phyloP scores from a whole-genome alignment of 2,797 vertebrate genomes.

The Chlorospingus flavigularis region DNA sequence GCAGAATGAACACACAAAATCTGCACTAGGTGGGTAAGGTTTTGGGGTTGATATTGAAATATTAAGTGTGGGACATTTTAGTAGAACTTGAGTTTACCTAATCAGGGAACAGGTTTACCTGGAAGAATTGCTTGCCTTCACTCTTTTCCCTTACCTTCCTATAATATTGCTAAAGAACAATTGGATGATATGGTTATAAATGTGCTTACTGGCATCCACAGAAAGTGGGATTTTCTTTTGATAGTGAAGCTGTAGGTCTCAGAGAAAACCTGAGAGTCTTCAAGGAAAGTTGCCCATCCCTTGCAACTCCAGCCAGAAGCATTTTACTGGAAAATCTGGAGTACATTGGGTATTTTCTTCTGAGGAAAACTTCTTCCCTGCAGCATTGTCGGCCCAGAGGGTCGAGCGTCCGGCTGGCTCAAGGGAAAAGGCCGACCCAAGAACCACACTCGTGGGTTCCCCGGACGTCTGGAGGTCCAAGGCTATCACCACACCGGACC shows the following conservation, averaged over 20 bases:
- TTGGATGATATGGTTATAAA: not conserved
- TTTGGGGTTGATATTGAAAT: not conserved
- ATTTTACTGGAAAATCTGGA: not conserved
- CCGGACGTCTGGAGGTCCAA: too few relatives aligned
- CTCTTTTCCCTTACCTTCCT: not conserved
- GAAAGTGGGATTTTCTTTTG: not conserved
- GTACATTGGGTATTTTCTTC: not conserved
- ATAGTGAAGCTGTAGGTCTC: not conserved
- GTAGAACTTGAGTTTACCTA: not conserved
- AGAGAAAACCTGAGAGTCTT: not conserved
- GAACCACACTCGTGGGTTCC: too few relatives aligned
- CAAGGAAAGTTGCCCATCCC: not conserved
- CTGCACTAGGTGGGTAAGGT: rapidly evolving
- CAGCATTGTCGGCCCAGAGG: too few relatives aligned
- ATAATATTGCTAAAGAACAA: not conserved
- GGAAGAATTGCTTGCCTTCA: not conserved
- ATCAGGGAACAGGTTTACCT: not conserved
- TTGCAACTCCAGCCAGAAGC: not conserved
- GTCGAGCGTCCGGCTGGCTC: too few relatives aligned
- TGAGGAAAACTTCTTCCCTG: not conserved
- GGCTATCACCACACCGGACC: too few relatives aligned
- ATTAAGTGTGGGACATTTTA: not conserved
- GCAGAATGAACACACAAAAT: not conserved
- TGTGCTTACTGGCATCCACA: rapidly evolving
- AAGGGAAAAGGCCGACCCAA: too few relatives aligned